phyloP scores from a whole-genome alignment of 2,113 vertebrate genomes.

The Halcyon senegalensis region DNA sequence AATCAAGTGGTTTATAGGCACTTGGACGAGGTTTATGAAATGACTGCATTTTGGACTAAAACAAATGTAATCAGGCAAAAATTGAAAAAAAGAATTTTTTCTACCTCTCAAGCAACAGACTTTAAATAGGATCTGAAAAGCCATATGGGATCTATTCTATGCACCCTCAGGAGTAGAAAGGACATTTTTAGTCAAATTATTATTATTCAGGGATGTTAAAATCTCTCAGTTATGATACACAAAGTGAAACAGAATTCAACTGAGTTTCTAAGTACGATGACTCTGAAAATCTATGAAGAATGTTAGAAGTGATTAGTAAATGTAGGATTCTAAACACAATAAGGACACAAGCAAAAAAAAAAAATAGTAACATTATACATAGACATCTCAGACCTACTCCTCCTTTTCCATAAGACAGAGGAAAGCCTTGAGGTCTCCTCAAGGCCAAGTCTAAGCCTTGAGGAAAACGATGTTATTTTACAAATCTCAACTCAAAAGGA shows the following conservation, averaged over 20 bases:
- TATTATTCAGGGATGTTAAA: neutral
- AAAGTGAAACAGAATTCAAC: neutral
- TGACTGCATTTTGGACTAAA: neutral
- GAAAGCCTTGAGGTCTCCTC: neutral
- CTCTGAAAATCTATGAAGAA: neutral
- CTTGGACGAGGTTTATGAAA: neutral
- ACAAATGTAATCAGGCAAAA: neutral
- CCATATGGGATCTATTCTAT: neutral
- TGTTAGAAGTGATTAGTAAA: neutral
- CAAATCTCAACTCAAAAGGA: neutral
- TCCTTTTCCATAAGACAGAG: neutral
- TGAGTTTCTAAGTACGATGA: neutral
- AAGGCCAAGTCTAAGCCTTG: neutral
- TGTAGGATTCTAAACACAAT: neutral
- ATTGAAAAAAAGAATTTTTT: neutral
- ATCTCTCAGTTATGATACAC: neutral
- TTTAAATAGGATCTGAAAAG: neutral
- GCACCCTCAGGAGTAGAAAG: neutral
- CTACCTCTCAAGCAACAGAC: neutral
- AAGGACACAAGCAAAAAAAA: neutral
- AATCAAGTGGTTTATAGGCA: neutral
- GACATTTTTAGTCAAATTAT: neutral
- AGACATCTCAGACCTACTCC: neutral
- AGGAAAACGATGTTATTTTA: neutral
- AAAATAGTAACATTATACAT: neutral